Percentiles rank a stretch among this genome's conserved stretches.
Evolutionary conservation across 37 sponge, comb jelly and placozoan genomes (phyloP).

Genomic region (Beroe forskalii): DNA sequence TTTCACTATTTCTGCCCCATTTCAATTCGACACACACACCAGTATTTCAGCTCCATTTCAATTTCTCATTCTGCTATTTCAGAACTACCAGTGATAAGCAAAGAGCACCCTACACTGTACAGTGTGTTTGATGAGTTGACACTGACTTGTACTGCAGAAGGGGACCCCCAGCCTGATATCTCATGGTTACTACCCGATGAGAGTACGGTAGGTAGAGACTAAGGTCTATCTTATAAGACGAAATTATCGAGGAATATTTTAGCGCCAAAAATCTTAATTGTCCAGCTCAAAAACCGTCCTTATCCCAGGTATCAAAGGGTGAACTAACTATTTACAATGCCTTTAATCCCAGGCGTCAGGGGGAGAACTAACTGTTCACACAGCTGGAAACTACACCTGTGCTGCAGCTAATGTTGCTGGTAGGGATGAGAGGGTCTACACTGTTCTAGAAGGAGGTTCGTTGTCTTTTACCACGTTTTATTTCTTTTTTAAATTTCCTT

Average conservation of each 20-base stretch:
- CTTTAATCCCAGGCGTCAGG: neutral
- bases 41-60: no score
- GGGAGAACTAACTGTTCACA: neutral
- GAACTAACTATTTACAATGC: no score
- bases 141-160: neutral
- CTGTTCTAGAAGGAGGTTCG: neutral
- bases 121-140: neutral
- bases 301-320: no score
- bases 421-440: neutral
- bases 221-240: no score
- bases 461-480: neutral
- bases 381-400: conserved; percentile 10
- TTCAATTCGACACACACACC: no score
- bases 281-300: no score
- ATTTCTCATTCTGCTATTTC: no score
- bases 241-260: no score
- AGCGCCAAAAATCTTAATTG: no score
- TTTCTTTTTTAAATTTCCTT: no score
- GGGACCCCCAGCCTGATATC: conserved; percentile 1
- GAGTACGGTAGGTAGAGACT: no score
- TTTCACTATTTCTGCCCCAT: no score
- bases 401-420: neutral
- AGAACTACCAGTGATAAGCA: neutral
- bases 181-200: neutral
- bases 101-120: neutral